Evolutionary conservation across 2,888 invertebrate species (phyloP), one percentile per base, ranked within the genome.

Genomic region (Allacma fusca): DNA sequence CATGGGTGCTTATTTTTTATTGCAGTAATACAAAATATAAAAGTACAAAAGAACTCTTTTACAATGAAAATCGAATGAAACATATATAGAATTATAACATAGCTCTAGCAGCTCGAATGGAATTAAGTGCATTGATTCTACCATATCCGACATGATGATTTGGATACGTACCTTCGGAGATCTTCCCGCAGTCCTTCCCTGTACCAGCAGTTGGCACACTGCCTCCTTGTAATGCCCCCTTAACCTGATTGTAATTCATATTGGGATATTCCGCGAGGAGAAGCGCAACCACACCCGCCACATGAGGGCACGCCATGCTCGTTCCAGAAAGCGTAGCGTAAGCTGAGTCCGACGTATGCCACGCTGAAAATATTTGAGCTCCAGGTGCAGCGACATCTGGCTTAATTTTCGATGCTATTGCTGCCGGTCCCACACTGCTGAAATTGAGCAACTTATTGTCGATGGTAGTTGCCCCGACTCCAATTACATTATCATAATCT

Each of bases 111-210:
- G 7, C 23, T 7, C 19, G n/a, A 13, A 70, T 13, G 26, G 78
- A 64, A 19, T 78, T 77, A 16, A 71, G 57, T 5, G 80, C 80
- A 69, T 78, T 73, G 65, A 81, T 76, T 13, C 81, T 57, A 62
- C 81, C 81, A 28, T 68, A 67, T 65, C 81, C 81, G 50, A 75
- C 78, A 7, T 69, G 59, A 50, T 81, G 59, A 44, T 81, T 81
- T 13, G 78, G 75, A 28, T 64, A 71, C 21, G 23, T 5, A 13
- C 28, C 71, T 68, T 77, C 72, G n/a, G 71, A 44, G 29, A 72
- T 75, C 24, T 75, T 69, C 0, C 78, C 80, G 43, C 80, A 80
- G 24, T 75, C 71, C 13, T 13, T 1, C 5, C 72, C 71, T 2
- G 73, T 57, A 0, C 44, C 16, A 19, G 23, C 19, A 21, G 21